These are phyloP conservation scores for Cinara cedri DNA, from an alignment of 2,888 invertebrate species.

Conservation along the genomic window DNA sequence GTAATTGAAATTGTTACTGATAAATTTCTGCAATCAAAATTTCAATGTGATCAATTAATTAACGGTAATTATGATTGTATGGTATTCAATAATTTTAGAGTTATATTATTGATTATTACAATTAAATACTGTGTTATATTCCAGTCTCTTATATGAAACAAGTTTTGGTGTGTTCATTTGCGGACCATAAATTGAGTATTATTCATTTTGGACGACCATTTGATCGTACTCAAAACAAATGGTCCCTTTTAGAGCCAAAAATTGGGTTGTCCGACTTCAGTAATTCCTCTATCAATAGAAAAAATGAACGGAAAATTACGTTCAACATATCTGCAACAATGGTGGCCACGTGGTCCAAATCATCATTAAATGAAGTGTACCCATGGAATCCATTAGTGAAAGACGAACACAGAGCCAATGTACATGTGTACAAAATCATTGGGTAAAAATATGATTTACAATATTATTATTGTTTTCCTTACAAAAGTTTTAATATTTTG, in stretches of 20 bases:
- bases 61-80: background rate
- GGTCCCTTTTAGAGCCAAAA: slow-evolving; percentile 51
- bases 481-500: too few relatives aligned
- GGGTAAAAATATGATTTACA: slow-evolving; percentile 66
- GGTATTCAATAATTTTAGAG: too few relatives aligned
- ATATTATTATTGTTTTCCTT: background rate
- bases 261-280: slow-evolving; percentile 32
- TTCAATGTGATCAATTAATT: slow-evolving; percentile 25
- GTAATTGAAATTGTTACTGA: slow-evolving; percentile 33
- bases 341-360: slow-evolving; percentile 84
- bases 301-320: slow-evolving; percentile 48
- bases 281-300: slow-evolving; percentile 25
- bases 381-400: slow-evolving; percentile 89
- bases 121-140: slow-evolving; percentile 2
- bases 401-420: slow-evolving; percentile 86
- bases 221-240: slow-evolving; percentile 42
- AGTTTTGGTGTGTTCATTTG: slow-evolving; percentile 49
- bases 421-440: slow-evolving; percentile 78
- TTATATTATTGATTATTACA: too few relatives aligned
- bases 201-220: slow-evolving; percentile 49
- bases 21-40: slow-evolving; percentile 51
- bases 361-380: slow-evolving; percentile 83
- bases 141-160: slow-evolving; percentile 39
- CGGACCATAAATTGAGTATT: slow-evolving; percentile 40
- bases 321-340: slow-evolving; percentile 48